These are phyloP conservation scores for Sicus ferrugineus DNA, from an alignment of 2,888 invertebrate genomes.

Conservation along the genomic window DNA sequence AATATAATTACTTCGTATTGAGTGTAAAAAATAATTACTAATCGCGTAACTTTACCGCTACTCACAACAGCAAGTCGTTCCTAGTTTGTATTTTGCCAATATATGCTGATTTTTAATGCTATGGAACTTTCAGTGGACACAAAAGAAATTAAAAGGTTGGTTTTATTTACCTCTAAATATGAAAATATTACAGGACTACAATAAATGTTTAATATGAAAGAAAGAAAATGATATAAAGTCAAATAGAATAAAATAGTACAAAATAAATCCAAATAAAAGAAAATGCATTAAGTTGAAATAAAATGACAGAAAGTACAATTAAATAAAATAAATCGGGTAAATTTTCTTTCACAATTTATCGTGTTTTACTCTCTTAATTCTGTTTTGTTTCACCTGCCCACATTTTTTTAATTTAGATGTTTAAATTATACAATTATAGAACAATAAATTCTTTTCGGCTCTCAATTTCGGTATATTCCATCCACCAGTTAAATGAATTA, in stretches of 20 bases:
- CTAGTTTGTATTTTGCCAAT: conserved; percentile 39
- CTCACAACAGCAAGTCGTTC: too few relatives aligned
- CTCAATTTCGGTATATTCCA: not conserved
- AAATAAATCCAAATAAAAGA: too few relatives aligned
- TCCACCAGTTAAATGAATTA: conserved; percentile 5
- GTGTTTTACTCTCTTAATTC: too few relatives aligned
- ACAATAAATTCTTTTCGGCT: not conserved
- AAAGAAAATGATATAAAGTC: too few relatives aligned
- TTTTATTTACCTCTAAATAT: conserved; percentile 10
- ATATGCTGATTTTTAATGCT: conserved; percentile 60
- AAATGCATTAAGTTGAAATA: too few relatives aligned
- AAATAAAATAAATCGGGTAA: too few relatives aligned
- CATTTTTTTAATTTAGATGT: not conserved
- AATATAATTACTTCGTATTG: not conserved
- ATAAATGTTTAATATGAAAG: too few relatives aligned
- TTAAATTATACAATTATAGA: not conserved
- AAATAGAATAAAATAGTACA: too few relatives aligned
- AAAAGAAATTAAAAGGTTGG: conserved; percentile 60
- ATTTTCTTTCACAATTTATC: too few relatives aligned
- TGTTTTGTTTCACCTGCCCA: not conserved
- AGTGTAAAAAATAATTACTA: too few relatives aligned
- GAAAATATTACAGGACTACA: not conserved
- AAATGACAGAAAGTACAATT: too few relatives aligned
- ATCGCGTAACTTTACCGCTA: too few relatives aligned
- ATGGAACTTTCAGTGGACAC: conserved; percentile 62